Evolutionary conservation across 2,797 vertebrate species (phyloP), one percentile per base, ranked within the genome.

Genomic region (Enteromius anoplus): DNA sequence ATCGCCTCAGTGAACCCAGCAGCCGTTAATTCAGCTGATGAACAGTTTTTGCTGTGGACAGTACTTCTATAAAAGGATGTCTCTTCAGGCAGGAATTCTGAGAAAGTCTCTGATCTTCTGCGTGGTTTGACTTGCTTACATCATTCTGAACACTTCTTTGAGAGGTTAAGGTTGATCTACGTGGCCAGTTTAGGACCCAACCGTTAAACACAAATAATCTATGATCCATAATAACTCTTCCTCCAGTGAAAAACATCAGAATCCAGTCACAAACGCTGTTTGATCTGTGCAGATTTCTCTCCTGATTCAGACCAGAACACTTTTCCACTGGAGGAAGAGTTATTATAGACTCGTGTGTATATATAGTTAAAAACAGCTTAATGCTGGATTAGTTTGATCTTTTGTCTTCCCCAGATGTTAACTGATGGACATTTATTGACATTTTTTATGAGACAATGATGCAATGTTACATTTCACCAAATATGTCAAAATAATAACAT

Each of bases 51-150:
- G n/a, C 47, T 53, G 29, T n/a, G 55, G 14, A 66, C 19, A 65
- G 8, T 2, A 40, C 23, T 75, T 78, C 62, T 62, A 70, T 85
- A 78, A 78, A 73, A 79, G 62, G 68, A 26, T 3, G 66, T 78
- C 37, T 73, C 58, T 51, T n/a, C 45, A 29, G 10, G n/a, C 60
- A 32, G 68, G n/a, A 79, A 82, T 45, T 37, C 42, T 26, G 17
- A 4, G 34, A 76, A 40, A 58, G 49, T n/a, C 73, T 77, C 37
- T 49, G 73, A 58, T 60, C 72, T 58, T 68, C 73, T 60, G 81
- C 81, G n/a, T 77, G 73, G 40, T 53, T 82, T 15, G 34, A 51
- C 60, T 37, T n/a, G 17, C 71, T 66, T 15, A 53, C 12, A 34
- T 51, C 17, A 58, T 4, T 15, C 62, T 8, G 29, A 78, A 47